Evolutionary conservation across 2,113 vertebrate genomes (phyloP).

Genomic region (Spea multiplicata): DNA sequence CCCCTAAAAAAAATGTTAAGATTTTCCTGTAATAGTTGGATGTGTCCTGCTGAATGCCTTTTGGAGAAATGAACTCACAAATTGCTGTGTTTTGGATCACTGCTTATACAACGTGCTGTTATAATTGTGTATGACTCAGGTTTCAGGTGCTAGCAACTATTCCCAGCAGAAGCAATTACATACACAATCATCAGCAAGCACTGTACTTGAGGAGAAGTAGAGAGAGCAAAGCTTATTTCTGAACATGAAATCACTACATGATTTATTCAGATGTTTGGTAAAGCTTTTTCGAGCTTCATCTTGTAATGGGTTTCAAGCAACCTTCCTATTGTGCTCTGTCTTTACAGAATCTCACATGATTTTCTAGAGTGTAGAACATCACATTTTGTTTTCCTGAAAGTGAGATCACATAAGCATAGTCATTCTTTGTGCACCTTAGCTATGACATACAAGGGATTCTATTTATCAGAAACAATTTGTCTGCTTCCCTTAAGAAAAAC

Average conservation of each 20-base stretch:
- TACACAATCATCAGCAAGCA: slow-evolving; percentile 49
- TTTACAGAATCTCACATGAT: slow-evolving; percentile 41
- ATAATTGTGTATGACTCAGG: slow-evolving; percentile 51
- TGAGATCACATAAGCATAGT: slow-evolving; percentile 27
- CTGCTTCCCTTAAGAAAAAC: background rate
- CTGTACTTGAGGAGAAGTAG: slow-evolving; percentile 29
- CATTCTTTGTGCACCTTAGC: slow-evolving; percentile 1
- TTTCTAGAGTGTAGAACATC: slow-evolving; percentile 28
- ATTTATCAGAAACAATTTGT: background rate
- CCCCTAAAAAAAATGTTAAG: too few species aligned
- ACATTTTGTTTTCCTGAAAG: slow-evolving; percentile 41
- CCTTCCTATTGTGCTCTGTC: background rate
- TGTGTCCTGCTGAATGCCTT: slow-evolving; percentile 12
- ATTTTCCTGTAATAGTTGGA: slow-evolving; percentile 43
- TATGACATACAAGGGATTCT: slow-evolving; percentile 14
- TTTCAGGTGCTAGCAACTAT: slow-evolving; percentile 46
- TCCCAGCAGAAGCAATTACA: slow-evolving; percentile 51
- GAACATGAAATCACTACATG: slow-evolving; percentile 22
- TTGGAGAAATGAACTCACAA: slow-evolving; percentile 33
- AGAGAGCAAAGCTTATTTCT: background rate
- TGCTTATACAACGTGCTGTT: slow-evolving; percentile 40
- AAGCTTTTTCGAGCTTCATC: slow-evolving; percentile 12
- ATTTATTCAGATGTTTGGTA: slow-evolving; percentile 40
- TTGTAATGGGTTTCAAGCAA: background rate
- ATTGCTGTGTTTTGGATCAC: slow-evolving; percentile 23